A percentile compares a stretch with the other conserved stretches of the same genome.
Conservation (phyloP, 2,113 vertebrate genomes). For the Lagopus muta region DNA sequence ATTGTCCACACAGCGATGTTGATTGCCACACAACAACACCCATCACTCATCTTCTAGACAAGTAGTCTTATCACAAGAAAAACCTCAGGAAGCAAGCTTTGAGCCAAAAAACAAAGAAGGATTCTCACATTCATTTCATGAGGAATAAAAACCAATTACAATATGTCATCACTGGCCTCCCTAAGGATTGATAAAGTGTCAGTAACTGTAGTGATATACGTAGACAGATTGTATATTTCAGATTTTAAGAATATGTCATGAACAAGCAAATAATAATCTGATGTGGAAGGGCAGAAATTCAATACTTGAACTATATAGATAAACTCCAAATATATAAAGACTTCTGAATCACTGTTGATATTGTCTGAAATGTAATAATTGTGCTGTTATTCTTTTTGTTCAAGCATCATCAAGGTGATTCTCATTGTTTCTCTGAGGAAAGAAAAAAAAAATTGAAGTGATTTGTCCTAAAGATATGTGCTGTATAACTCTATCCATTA, state of each 20-base stretch:
- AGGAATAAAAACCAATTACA: neutral
- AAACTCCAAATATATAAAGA: neutral
- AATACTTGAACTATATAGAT: neutral
- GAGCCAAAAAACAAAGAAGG: too few relatives aligned
- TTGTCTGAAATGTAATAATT: constrained; percentile 50
- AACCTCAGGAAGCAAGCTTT: too few relatives aligned
- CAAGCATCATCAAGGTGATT: constrained; percentile 14
- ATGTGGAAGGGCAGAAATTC: neutral
- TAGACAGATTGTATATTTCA: neutral
- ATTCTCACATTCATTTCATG: neutral
- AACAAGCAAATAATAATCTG: neutral
- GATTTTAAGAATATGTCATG: neutral
- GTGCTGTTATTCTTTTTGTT: neutral
- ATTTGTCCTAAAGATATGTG: constrained; percentile 63
- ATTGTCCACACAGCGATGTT: too few relatives aligned
- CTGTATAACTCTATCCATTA: constrained; percentile 52
- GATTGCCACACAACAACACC: too few relatives aligned
- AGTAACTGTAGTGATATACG: neutral
- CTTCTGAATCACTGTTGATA: neutral
- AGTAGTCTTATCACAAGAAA: too few relatives aligned
- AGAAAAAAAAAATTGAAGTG: constrained; percentile 63
- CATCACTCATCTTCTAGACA: too few relatives aligned
- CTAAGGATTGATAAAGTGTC: neutral
- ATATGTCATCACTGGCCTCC: neutral
- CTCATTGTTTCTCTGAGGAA: constrained; percentile 41